These are phyloP conservation scores for Lacanobia wlatinum DNA, from an alignment of 2,888 invertebrate species.

Conservation along the genomic window DNA sequence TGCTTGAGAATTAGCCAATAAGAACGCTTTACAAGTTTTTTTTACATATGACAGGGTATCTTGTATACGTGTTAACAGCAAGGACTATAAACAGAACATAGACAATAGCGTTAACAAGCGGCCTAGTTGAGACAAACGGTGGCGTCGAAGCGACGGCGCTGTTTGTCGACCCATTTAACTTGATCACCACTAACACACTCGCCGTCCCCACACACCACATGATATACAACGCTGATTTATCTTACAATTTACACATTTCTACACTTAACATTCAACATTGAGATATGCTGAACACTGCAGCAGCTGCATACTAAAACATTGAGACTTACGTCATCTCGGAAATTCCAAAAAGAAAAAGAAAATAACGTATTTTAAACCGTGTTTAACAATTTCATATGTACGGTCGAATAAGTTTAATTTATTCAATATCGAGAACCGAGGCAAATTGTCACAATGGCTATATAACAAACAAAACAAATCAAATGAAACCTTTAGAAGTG, in stretches of 20 bases:
- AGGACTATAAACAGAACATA: slow-evolving; percentile 78
- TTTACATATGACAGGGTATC: not conserved
- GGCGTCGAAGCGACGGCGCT: slow-evolving; percentile 79
- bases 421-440: slow-evolving; percentile 56
- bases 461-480: slow-evolving; percentile 65
- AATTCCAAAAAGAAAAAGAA: slow-evolving; percentile 34
- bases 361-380: slow-evolving; percentile 46
- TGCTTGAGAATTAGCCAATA: not conserved
- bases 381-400: slow-evolving; percentile 60
- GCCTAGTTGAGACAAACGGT: slow-evolving; percentile 85
- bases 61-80: slow-evolving; percentile 55
- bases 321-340: slow-evolving; percentile 31
- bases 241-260: slow-evolving; percentile 39
- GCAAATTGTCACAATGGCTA: slow-evolving; percentile 61
- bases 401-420: slow-evolving; percentile 54
- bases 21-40: not conserved
- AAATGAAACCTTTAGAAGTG: slow-evolving; percentile 67
- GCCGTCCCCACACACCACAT: slow-evolving; percentile 49
- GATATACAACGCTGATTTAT: slow-evolving; percentile 44
- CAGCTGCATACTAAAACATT: slow-evolving; percentile 35
- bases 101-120: slow-evolving; percentile 87
- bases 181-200: slow-evolving; percentile 73
- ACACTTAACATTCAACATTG: slow-evolving; percentile 33
- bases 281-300: slow-evolving; percentile 13
- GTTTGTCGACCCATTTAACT: slow-evolving; percentile 83